Evolutionary conservation across 1,140 invertebrate genomes (phyloP), one percentile per base, ranked within the genome.

Genomic region (Zaprionus ornatus): DNA sequence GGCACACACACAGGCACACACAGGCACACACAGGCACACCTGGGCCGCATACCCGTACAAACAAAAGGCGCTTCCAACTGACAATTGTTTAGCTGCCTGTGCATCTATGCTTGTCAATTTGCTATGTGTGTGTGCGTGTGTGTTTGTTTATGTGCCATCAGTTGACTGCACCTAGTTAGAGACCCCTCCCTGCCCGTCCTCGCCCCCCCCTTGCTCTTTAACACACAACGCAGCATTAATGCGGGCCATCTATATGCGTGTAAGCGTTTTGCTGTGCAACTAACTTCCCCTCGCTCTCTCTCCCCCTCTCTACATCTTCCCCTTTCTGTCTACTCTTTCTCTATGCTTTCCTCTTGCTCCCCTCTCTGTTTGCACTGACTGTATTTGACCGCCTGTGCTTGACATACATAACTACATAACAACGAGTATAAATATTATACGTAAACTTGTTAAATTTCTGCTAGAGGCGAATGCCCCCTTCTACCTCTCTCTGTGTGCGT

Each of bases 221-320:
- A 45, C n/a, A 45, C n/a, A 9, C 40, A 45, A 45, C 40, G 40
- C 40, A 17, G 40, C 72, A 79, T 88, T 88, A 85, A 88, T 88
- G 85, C 85, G 86, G 85, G 85, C 81, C 85, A 88, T 88, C 85
- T 88, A 80, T 90, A 88, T 88, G 84, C 84, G 78, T 81, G 75
- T 81, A 82, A 78, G 72, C 82, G 81, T 74, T 17, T 77, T 72
- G 69, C 60, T 66, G 50, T 66, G 40, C 35, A 37, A 15, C 71
- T 56, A 74, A 7, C 40, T 6, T 2, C 40, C 7, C 5, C 15
- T 69, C 9, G 2, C 29, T 32, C 3, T 29, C 9, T 32, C 29
- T 10, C 0, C 9, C 9, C 3, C 29, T 29, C 9, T 9, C 70
- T 48, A 54, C n/a, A n/a, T n/a, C n/a, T n/a, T n/a, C n/a, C n/a